Conservation (phyloP, 2,797 vertebrate genomes). For the Sebastes cheni region DNA sequence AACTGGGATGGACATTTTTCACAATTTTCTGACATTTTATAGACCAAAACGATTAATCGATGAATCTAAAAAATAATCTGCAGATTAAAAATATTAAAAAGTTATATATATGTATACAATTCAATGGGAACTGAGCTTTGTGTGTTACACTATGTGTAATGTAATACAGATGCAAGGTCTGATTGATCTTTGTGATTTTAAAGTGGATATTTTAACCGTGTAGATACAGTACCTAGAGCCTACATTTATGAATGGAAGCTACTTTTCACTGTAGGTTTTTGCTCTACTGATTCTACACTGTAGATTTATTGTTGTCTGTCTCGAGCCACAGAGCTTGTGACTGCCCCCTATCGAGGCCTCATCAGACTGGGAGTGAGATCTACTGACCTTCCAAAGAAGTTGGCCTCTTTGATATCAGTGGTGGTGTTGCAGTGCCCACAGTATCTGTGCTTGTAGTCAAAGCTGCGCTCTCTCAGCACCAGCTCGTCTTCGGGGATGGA, state of each 20-base stretch:
- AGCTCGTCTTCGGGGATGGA: slow-evolving; percentile 95
- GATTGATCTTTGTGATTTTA: too few relatives aligned
- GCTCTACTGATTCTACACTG: not conserved
- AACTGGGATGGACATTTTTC: too few relatives aligned
- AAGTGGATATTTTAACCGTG: not conserved
- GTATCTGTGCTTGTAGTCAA: slow-evolving; percentile 98
- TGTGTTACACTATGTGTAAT: not conserved
- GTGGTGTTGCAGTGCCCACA: slow-evolving; percentile 99
- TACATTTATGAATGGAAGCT: not conserved
- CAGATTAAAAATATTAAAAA: too few relatives aligned
- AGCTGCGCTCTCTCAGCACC: slow-evolving; percentile 93
- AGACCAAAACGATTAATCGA: too few relatives aligned
- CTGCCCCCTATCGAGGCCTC: slow-evolving; percentile 38
- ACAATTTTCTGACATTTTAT: too few relatives aligned
- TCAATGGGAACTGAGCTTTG: not conserved
- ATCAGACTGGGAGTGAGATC: not conserved
- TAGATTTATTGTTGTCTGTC: not conserved
- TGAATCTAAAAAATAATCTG: too few relatives aligned
- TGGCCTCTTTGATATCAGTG: slow-evolving; percentile 98
- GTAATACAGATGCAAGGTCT: not conserved
- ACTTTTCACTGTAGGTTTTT: not conserved
- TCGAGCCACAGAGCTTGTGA: not conserved
- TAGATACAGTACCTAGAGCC: too few relatives aligned
- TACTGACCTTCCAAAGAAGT: slow-evolving; percentile 97
- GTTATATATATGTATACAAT: not conserved